Evolutionary conservation across 2,113 vertebrate species (phyloP).

Genomic region (Cinclus mexicanus): DNA sequence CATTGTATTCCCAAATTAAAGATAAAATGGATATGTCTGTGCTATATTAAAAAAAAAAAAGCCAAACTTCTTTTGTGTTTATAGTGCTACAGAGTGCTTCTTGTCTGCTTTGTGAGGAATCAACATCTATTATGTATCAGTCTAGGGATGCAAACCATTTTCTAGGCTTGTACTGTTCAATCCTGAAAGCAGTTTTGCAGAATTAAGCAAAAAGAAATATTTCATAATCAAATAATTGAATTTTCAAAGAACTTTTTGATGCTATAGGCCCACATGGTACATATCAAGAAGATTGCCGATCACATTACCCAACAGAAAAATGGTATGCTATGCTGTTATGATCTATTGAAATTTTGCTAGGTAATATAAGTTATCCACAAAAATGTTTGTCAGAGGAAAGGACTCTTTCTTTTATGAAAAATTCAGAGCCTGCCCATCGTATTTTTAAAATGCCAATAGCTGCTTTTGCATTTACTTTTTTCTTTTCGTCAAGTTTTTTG

Average conservation of each 20-base stretch:
- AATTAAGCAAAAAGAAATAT: slow-evolving; percentile 34
- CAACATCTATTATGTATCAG: slow-evolving; percentile 58
- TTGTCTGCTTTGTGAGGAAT: slow-evolving; percentile 57
- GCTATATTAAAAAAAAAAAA: not conserved
- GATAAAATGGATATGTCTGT: not conserved
- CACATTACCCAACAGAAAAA: not conserved
- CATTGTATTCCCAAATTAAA: slow-evolving; percentile 1
- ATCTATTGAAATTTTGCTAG: not conserved
- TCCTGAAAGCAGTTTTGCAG: slow-evolving; percentile 45
- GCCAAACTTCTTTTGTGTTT: not conserved
- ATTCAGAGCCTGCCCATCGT: not conserved
- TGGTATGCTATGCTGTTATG: not conserved
- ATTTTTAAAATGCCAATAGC: not conserved
- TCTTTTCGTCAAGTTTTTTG: not conserved
- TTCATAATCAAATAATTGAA: slow-evolving; percentile 53
- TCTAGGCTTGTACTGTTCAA: slow-evolving; percentile 17
- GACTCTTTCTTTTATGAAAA: not conserved
- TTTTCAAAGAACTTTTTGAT: slow-evolving; percentile 17
- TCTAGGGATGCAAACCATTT: slow-evolving; percentile 42
- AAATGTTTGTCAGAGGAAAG: not conserved
- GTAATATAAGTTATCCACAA: not conserved
- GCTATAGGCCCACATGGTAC: not conserved
- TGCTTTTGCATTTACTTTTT: not conserved
- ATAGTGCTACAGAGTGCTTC: slow-evolving; percentile 34
- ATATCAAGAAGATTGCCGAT: not conserved